Evolutionary conservation across 2,113 vertebrate species (phyloP).

Genomic region (Spea bombifrons): DNA sequence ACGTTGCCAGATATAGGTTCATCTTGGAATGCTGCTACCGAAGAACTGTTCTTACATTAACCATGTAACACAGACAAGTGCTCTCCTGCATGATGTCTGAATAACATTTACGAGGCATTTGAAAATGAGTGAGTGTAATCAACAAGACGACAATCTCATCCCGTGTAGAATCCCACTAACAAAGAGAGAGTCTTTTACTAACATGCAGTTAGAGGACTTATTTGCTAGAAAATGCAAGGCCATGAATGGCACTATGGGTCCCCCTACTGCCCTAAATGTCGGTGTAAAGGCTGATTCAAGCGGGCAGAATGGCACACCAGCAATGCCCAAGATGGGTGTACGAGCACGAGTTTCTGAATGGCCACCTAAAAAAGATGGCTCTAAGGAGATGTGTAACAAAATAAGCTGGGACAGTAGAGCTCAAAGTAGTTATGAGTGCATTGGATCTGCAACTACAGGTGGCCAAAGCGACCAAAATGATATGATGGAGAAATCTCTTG

Average conservation of each 20-base stretch:
- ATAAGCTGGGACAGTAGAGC: constrained; percentile 77
- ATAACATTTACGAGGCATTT: no score
- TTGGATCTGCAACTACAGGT: constrained; percentile 75
- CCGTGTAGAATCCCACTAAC: constrained; percentile 67
- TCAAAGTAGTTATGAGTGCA: constrained; percentile 74
- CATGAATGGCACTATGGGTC: constrained; percentile 83
- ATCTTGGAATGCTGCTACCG: background rate
- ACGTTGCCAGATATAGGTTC: background rate
- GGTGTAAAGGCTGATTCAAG: constrained; percentile 70
- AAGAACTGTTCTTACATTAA: background rate
- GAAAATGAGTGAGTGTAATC: background rate
- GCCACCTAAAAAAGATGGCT: constrained; percentile 87
- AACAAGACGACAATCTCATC: constrained; percentile 53
- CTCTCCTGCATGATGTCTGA: background rate
- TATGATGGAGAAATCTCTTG: constrained; percentile 70
- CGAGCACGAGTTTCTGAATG: constrained; percentile 91
- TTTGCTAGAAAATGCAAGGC: constrained; percentile 89
- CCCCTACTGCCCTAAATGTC: constrained; percentile 68
- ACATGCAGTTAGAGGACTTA: constrained; percentile 92
- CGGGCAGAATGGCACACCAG: constrained; percentile 79
- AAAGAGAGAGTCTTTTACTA: constrained; percentile 74
- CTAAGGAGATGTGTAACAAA: constrained; percentile 66
- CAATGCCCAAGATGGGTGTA: constrained; percentile 96
- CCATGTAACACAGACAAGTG: background rate
- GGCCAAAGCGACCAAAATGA: constrained; percentile 77